Conservation (phyloP, 1,140 invertebrate species). For the Drosophila hydei region DNA sequence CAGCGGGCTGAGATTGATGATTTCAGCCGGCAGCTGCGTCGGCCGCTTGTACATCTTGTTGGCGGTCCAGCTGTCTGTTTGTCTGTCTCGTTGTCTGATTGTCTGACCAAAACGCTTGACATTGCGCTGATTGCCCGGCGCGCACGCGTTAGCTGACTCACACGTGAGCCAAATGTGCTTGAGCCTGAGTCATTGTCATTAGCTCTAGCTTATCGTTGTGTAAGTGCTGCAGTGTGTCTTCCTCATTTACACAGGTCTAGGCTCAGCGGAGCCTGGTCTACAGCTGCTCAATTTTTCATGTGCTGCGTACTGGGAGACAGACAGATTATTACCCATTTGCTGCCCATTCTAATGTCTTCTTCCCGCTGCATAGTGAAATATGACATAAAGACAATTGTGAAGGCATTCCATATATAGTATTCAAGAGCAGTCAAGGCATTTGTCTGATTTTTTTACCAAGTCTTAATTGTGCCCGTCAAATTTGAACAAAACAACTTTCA, state of each 20-base stretch:
- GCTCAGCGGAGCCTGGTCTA: neutral
- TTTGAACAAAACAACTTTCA: slow-evolving; percentile 38
- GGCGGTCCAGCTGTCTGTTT: slow-evolving; percentile 19
- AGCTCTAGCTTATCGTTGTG: slow-evolving; percentile 59
- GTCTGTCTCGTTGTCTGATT: neutral
- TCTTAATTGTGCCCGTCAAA: slow-evolving; percentile 44
- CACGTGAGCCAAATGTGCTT: slow-evolving; percentile 13
- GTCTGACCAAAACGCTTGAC: slow-evolving; percentile 53
- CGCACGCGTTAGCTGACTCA: slow-evolving; percentile 46
- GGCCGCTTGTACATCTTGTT: slow-evolving; percentile 68
- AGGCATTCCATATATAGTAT: slow-evolving; percentile 16
- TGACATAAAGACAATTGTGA: neutral
- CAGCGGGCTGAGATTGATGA: slow-evolving; percentile 61
- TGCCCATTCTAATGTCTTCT: slow-evolving; percentile 40
- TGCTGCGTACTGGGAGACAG: slow-evolving; percentile 7
- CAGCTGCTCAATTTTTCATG: slow-evolving; percentile 40
- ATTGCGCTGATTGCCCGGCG: slow-evolving; percentile 65
- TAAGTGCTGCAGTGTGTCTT: slow-evolving; percentile 33
- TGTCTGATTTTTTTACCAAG: neutral
- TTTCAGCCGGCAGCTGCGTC: slow-evolving; percentile 60
- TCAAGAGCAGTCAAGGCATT: neutral
- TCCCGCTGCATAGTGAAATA: neutral
- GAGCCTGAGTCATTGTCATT: slow-evolving; percentile 73
- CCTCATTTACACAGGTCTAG: slow-evolving; percentile 53
- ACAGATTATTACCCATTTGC: slow-evolving; percentile 11